These are phyloP conservation scores for Lethenteron reissneri DNA, from an alignment of 2,113 vertebrate species.

Conservation along the genomic window DNA sequence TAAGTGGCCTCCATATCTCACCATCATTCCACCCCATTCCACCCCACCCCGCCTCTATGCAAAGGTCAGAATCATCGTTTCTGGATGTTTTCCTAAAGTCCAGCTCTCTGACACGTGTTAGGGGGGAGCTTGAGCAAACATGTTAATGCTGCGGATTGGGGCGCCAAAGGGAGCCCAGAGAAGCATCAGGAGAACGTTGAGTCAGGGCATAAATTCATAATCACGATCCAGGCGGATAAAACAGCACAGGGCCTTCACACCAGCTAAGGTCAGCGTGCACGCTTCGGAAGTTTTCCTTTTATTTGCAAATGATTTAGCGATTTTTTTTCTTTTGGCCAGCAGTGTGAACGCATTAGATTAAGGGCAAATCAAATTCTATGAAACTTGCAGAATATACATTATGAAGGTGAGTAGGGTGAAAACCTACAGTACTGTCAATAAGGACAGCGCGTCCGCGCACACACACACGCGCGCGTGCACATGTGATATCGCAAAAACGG, in stretches of 20 bases:
- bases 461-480: not conserved
- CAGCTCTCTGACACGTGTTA: no score
- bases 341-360: not conserved
- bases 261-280: not conserved
- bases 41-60: no score
- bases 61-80: no score
- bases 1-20: no score
- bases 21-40: no score
- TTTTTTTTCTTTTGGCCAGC: not conserved
- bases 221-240: not conserved
- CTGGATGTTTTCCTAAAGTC: no score
- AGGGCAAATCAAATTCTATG: not conserved
- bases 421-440: not conserved
- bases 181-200: not conserved
- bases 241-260: not conserved
- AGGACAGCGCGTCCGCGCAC: not conserved
- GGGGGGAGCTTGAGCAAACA: no score
- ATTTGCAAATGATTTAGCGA: not conserved
- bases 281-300: constrained; percentile 1
- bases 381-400: not conserved
- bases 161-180: not conserved
- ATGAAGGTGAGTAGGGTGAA: not conserved
- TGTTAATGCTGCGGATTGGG: not conserved
- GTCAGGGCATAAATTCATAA: not conserved
- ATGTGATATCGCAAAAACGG: no score